Base-by-base conservation (phyloP, 2,797 vertebrate genomes). In the Etheostoma perlongum region DNA sequence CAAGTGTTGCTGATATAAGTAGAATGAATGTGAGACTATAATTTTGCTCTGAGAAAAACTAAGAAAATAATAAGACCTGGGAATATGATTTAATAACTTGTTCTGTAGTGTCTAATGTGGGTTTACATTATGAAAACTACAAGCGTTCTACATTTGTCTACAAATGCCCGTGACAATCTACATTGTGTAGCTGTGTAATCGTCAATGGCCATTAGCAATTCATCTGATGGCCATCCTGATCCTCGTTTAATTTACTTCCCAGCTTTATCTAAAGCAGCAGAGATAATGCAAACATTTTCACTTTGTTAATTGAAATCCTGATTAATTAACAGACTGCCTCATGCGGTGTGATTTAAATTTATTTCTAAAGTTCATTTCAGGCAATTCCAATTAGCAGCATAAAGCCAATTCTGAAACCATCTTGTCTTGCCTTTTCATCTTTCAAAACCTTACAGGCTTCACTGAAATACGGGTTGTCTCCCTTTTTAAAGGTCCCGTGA, bases 231-330 rank as follows among this genome's bases (percentile, higher is more conserved):
- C 59, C 78, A 52, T 63, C 68, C 59, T 81, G 65, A 86, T 91
- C 85, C 81, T 72, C 48, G 42, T 88, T 90, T 91, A 89, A 91
- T 91, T 91, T 89, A 82, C 85, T 88, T 74, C 84, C 74, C 67
- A 36, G 74, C 82, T 80, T 91, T 92, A 93, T 92, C 88, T 85
- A 71, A 82, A 83, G 68, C 57, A 44, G 76, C 76, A 74, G 82
- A 89, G 89, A 93, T 92, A 92, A 89, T 66, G 84, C 88, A 93
- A 91, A 93, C 89, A 90, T 85, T 88, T 89, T 81, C 40, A 8
- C 80, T 82, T 63, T 74, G 85, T 86, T 93, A 94, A 94, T 92
- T 92, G 86, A 93, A 94, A 91, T 84, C 57, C 83, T 84, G 86
- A 88, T 93, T 92, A 92, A 94, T 93, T 89, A 90, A 88, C 79